Base-by-base conservation (phyloP, 2,888 invertebrate genomes). In the Synanthedon formicaeformis region DNA sequence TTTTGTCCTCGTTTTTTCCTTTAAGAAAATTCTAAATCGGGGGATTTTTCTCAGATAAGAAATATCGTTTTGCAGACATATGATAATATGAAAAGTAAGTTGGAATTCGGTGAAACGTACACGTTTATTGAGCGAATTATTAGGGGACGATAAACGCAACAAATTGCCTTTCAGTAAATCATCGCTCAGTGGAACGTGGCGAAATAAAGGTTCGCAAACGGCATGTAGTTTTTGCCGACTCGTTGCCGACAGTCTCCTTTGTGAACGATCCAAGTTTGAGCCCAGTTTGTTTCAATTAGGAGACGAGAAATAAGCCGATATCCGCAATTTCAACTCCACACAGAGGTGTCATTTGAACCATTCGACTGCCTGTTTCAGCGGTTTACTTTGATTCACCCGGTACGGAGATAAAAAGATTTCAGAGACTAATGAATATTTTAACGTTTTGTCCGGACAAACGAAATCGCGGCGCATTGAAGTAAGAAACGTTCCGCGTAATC, bases 81-180 rank as follows among this genome's bases (percentile, higher is more conserved):
- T 41, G 12, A 13, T 6, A 23, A 41, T 12, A 41, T 45, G 45
- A 45, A 23, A 23, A 23, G 23, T 23, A 23, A n/a, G 14, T n/a
- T 45, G 14, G n/a, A 45, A 45, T 45, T 12, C 45, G 14, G 45
- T 14, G 13, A 13, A 45, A 34, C 50, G 18, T 63, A 60, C 55
- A 53, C 58, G 58, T 62, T 62, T 64, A 71, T 63, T 76, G 71
- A 71, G 76, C 71, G 71, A 68, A 10, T 69, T 76, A 70, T 70
- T 66, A 69, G 67, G 67, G 60, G 64, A 68, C 64, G 60, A 57
- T 58, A 23, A 23, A 23, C 23, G 64, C 60, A 70, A 73, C 73
- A 73, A 72, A 76, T 73, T 73, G 53, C 67, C 60, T 65, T 67
- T 59, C 61, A 66, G 62, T 77, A 75, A 78, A 76, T 77, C 74